Conservation (phyloP, 2,888 invertebrate genomes). For the Itoplectis maculator region DNA sequence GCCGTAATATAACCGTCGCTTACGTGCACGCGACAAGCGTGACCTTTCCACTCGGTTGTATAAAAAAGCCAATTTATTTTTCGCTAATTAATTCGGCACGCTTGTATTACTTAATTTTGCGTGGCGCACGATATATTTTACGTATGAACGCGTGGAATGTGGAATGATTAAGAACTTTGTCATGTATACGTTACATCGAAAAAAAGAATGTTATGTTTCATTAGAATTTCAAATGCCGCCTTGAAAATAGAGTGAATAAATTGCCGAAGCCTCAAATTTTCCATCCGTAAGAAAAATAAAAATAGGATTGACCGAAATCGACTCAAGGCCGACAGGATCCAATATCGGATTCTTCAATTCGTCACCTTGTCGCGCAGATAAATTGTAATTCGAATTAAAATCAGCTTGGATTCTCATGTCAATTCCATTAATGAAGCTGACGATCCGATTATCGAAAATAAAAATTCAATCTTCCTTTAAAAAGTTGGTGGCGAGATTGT, state of each 20-base stretch:
- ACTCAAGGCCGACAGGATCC: background rate
- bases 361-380: too few species aligned
- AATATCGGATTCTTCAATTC: too few species aligned
- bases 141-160: background rate
- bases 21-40: background rate
- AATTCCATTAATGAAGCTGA: too few species aligned
- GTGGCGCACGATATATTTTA: background rate
- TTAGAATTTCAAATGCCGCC: background rate
- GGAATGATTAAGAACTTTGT: background rate
- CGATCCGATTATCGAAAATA: too few species aligned
- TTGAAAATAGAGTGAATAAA: too few species aligned
- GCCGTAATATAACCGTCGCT: background rate
- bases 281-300: background rate
- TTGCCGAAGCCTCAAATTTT: background rate
- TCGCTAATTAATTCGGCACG: slow-evolving; percentile 8
- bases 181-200: background rate
- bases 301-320: background rate
- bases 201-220: background rate
- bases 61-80: background rate
- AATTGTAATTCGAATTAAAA: too few species aligned
- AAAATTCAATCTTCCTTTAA: too few species aligned
- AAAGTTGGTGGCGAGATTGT: too few species aligned
- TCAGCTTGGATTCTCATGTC: too few species aligned
- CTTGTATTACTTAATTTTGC: background rate
- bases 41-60: background rate